Evolutionary conservation across 53 echinoderm and acorn worm genomes (phyloP), one percentile per base, ranked within the genome.

Genomic region (Apostichopus leukothele): DNA sequence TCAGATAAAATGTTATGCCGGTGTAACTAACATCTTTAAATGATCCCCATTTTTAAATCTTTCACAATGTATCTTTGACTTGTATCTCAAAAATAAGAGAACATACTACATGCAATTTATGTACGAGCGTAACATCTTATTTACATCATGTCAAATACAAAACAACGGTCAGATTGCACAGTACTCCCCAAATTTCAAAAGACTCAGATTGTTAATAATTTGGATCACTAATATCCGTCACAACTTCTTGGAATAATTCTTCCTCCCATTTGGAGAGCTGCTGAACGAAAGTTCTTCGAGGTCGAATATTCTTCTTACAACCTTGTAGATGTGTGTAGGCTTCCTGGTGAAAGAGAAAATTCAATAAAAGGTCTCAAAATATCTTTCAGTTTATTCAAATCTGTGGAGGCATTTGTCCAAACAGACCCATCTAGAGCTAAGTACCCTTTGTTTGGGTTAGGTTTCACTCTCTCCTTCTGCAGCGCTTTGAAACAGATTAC

Each of bases 211-310:
- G 16, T 92, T 90, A 96, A 78, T 93, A 96, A 78, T 93, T 91
- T 23, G 98, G 95, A 87, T 98, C 94, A 59, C 86, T 76, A 76
- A 95, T 75, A 75, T 97, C 91, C 12, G 98, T 97, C 9, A 88
- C 73, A 0, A 68, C 88, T 89, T 96, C 92, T 60, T 90, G 91
- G 78, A 93, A 95, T n/a, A 95, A 75, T 20, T 90, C 78, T 80
- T 93, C 78, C 86, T 97, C 95, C 98, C 98, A 97, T 53, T 89
- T 92, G 20, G 98, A 95, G 3, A 97, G 92, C 94, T 97, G 98
- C 68, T 85, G 76, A 52, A 97, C 83, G 76, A 97, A 97, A 39
- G 87, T 87, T 67, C 98, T 84, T n/a, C 95, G 95, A 26, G 98
- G 98, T 14, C 98, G 90, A 60, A 97, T 97, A 84, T 94, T 97